Evolutionary conservation across 2,888 invertebrate species (phyloP).

Genomic region (Elysia crispata): DNA sequence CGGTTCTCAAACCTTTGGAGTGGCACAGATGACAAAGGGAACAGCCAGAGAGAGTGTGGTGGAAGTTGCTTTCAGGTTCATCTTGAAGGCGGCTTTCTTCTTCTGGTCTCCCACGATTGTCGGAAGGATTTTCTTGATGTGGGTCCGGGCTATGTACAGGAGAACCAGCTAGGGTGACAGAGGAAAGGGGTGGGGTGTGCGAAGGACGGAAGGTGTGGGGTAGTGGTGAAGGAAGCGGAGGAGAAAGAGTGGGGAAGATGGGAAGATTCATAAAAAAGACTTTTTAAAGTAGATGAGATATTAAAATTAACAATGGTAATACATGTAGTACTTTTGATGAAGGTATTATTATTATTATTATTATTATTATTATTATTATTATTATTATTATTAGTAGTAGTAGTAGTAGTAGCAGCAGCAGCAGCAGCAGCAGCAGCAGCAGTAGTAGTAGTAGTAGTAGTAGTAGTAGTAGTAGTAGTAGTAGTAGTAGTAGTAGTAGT

Average conservation of each 20-base stretch:
- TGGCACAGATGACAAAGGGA: conserved; percentile 41
- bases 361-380: too few relatives aligned
- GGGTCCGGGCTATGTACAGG: conserved; percentile 20
- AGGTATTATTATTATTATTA: too few relatives aligned
- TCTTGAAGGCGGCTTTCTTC: conserved; percentile 16
- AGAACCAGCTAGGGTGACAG: conserved; percentile 34
- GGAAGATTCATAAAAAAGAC: background rate
- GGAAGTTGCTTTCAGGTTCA: conserved; percentile 44
- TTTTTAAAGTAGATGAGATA: too few relatives aligned
- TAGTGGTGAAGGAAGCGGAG: background rate
- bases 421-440: background rate
- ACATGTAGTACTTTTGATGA: too few relatives aligned
- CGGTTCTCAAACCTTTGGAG: conserved; percentile 42
- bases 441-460: conserved; percentile 9
- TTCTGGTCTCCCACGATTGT: conserved; percentile 13
- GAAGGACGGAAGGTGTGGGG: background rate
- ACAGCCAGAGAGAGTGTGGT: conserved; percentile 40
- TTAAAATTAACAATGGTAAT: too few relatives aligned
- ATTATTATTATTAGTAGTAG: too few relatives aligned
- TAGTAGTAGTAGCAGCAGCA: too few relatives aligned
- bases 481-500: conserved; percentile 9
- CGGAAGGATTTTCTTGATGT: conserved; percentile 43
- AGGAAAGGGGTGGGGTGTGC: background rate
- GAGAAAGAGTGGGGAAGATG: background rate
- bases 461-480: conserved; percentile 4